Base-by-base conservation (phyloP, 2,797 vertebrate genomes). In the Phoxinus dragarum region DNA sequence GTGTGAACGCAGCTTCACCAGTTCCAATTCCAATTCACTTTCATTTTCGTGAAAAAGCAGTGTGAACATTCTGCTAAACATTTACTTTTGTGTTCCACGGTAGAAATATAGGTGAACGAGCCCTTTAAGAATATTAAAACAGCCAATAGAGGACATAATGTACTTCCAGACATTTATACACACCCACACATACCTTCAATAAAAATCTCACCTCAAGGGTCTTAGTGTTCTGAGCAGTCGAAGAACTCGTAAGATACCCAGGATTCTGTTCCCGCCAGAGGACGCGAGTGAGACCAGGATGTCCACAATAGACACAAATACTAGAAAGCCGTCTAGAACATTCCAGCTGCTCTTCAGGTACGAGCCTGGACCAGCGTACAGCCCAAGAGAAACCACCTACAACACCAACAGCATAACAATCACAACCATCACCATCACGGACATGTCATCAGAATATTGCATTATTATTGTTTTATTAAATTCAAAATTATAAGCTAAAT, bases 321-420 rank as follows among this genome's bases (percentile, higher is more conserved):
- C 98, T 92, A 99, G 91, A 38, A 99, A 85, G 23, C 98, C 98
- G 7, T 99, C 98, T 86, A 99, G 93, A 75, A 99, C 92, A 0
- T 99, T 99, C 98, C 98, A 99, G 92, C 96, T 98, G 95, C 97
- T 99, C 93, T 98, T 96, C 42, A 99, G 96, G 89, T 99, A 99
- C 1, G 94, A 95, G 81, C 95, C 95, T 44, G 97, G 94, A 11
- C 98, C 98, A 1, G 96, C 96, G 85, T 97, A 95, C 93, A 99
- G 96, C 68, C 98, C 98, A 16, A 97, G 96, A 74, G 98, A 97
- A 31, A 98, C 94, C 79, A 99, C 97, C 98, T 99, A 88, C 1
- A 61, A 73, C 64, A 76, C 27, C 42, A 67, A 64, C 23, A 47
- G 3, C 16, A 61, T 59, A 61, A 4, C 5, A 84, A 73, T 72